Evolutionary conservation across 2,113 vertebrate species (phyloP), one percentile per base, ranked within the genome.

Genomic region (Stigmatopora argus): DNA sequence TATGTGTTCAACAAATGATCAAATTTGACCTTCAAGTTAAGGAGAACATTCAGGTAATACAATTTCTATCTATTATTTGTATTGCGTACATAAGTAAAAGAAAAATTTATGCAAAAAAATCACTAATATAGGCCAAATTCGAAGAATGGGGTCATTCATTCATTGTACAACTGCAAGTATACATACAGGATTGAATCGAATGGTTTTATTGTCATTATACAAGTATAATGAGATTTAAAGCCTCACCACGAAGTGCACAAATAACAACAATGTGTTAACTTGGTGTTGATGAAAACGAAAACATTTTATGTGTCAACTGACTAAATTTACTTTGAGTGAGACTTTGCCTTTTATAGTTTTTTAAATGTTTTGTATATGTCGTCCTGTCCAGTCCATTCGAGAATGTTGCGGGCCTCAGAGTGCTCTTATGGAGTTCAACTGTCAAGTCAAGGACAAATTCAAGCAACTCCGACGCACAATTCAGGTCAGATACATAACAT

Each of bases 391-490:
- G 90, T 88, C 90, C 67, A 90, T 91, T 62, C 84, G 92, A 44
- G 91, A 93, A 65, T 94, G 93, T 67, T 78, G 86, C 0, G 95
- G 95, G 62, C 94, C 95, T 44, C 89, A 94, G 63, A 81, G 86
- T 19, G 68, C 84, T 45, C 93, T 96, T 57, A 84, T 85, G 55
- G 91, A 95, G 64, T 83, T 96, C 57, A 97, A 97, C 65, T 90
- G 88, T 46, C 88, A 89, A 72, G 94, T 98, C 53, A 98, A 98
- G 80, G 92, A 93, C 66, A 97, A 93, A 62, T 93, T 98, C 79
- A 91, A 85, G 11, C 89, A 90, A 12, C 87, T 98, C 59, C 90
- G 94, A 17, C 85, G 87, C 72, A 89, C 93, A 77, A 95, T 98
- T 73, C 94, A 96, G 94, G 96, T 96, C 74, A 88, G 73, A 2